Percentiles rank a stretch among this genome's conserved stretches.
These are phyloP conservation scores for Ornithoptera alexandrae DNA, from an alignment of 2,888 invertebrate genomes.

Conservation along the genomic window DNA sequence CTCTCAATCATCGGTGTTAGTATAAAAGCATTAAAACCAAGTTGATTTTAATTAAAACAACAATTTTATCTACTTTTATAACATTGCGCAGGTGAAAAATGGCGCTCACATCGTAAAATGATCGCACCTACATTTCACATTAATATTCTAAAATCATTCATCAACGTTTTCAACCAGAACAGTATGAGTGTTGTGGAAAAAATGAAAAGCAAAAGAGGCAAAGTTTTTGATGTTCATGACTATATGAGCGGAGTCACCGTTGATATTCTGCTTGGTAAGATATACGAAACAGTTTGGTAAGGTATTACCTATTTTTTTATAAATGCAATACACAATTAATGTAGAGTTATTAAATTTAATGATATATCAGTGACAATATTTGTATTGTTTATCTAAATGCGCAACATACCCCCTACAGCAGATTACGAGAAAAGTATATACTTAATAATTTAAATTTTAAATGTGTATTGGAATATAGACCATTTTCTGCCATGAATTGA, in stretches of 20 bases:
- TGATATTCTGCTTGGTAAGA: slow-evolving; percentile 84
- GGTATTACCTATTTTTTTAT: neutral
- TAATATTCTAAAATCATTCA: slow-evolving; percentile 89
- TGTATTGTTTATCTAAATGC: no score
- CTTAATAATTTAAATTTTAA: no score
- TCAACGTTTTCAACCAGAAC: slow-evolving; percentile 87
- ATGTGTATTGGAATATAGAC: neutral
- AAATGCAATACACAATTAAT: neutral
- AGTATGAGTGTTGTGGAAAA: slow-evolving; percentile 84
- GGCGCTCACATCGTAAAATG: slow-evolving; percentile 89
- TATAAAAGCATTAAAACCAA: neutral
- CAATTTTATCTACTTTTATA: neutral
- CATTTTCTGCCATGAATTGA: neutral
- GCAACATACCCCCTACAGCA: no score
- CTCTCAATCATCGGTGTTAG: no score
- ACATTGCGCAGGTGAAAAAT: slow-evolving; percentile 82
- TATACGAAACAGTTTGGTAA: neutral
- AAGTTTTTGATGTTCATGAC: slow-evolving; percentile 87
- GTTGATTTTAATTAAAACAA: neutral
- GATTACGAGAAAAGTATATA: no score
- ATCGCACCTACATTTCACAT: slow-evolving; percentile 92
- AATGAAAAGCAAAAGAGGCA: slow-evolving; percentile 83
- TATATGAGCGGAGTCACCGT: slow-evolving; percentile 90
- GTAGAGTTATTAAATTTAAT: no score
- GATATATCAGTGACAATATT: no score